phyloP scores from a whole-genome alignment of 2,113 vertebrate species.

The Odocoileus virginianus region DNA sequence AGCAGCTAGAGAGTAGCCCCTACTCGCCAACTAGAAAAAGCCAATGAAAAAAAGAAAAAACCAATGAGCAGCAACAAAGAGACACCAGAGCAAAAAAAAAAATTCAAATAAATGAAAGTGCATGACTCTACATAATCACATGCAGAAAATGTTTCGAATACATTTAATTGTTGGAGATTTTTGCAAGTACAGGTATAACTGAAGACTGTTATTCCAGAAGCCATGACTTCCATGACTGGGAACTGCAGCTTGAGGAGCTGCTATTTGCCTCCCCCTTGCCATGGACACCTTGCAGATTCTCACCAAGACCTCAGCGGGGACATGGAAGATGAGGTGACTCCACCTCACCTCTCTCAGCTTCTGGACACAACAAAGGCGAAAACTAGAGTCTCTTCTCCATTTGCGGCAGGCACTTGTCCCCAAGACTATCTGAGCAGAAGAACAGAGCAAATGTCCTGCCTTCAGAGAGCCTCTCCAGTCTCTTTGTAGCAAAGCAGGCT shows the following conservation, averaged over 20 bases:
- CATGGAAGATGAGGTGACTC: neutral
- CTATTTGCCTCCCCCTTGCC: neutral
- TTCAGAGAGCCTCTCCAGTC: neutral
- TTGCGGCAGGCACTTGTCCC: rapidly evolving
- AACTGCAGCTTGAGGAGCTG: neutral
- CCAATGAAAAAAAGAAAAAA: neutral
- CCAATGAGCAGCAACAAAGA: neutral
- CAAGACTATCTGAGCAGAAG: neutral
- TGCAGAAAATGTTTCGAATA: neutral
- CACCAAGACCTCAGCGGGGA: neutral
- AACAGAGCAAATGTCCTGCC: too few species aligned
- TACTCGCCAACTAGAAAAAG: neutral
- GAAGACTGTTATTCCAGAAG: neutral
- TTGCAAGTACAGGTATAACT: neutral
- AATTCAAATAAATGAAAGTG: neutral
- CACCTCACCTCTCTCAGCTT: neutral
- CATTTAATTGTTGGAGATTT: neutral
- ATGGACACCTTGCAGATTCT: neutral
- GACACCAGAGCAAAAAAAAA: neutral
- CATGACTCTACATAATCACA: neutral
- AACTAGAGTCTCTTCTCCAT: neutral
- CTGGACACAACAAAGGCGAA: neutral
- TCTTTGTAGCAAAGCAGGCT: neutral
- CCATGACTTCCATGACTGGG: neutral
- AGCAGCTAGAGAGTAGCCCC: neutral